Percentiles rank a stretch among this genome's conserved stretches.
Conservation (phyloP, 2,888 invertebrate genomes). For the Sminthurides aquaticus region DNA sequence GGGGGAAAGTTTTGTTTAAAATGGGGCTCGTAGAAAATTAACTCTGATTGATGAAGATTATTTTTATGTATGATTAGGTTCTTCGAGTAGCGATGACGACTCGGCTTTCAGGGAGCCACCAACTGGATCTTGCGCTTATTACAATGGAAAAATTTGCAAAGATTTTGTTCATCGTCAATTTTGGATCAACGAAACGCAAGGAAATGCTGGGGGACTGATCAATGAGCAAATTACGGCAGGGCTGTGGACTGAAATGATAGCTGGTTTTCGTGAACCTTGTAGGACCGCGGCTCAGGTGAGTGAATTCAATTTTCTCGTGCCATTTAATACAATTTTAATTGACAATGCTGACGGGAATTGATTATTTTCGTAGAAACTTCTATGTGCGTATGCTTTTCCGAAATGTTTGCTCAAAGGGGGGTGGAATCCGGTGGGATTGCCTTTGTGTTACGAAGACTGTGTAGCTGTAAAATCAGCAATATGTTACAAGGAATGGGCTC, state of each 20-base stretch:
- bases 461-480: conserved; percentile 81
- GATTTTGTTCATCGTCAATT: conserved; percentile 54
- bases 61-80: not conserved
- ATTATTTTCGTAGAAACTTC: conserved; percentile 68
- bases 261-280: conserved; percentile 71
- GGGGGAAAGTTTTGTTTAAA: not conserved
- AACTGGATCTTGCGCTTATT: conserved; percentile 72
- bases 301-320: too few relatives aligned
- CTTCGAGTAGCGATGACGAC: conserved; percentile 33
- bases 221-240: conserved; percentile 77
- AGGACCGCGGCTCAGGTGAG: conserved; percentile 71
- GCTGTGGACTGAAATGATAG: conserved; percentile 79
- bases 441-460: conserved; percentile 88
- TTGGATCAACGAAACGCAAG: conserved; percentile 65
- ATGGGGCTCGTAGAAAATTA: not conserved
- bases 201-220: conserved; percentile 61
- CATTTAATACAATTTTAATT: too few relatives aligned
- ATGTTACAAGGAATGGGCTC: conserved; percentile 88
- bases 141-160: conserved; percentile 72
- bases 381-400: conserved; percentile 89
- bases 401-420: conserved; percentile 64
- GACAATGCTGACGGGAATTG: too few relatives aligned
- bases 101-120: conserved; percentile 43
- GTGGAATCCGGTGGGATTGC: conserved; percentile 59
- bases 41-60: not conserved